phyloP scores from a whole-genome alignment of 2,888 invertebrate genomes.

The Catocala nupta region DNA sequence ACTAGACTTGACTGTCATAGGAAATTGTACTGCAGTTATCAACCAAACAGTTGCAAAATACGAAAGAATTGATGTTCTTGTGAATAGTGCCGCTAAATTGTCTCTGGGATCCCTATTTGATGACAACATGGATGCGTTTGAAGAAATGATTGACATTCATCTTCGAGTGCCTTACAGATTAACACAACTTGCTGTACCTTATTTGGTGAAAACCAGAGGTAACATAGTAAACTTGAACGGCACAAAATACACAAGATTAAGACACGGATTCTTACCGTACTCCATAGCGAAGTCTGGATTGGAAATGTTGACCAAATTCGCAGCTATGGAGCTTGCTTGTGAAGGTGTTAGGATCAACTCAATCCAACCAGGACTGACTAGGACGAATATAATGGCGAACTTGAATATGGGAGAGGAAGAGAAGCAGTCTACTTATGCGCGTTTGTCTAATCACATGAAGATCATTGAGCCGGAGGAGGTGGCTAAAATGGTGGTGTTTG shows the following conservation, averaged over 20 bases:
- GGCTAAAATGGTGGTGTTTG: conserved; percentile 65
- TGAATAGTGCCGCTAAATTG: conserved; percentile 93
- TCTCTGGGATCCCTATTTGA: conserved; percentile 92
- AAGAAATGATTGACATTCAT: conserved; percentile 93
- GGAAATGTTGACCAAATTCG: conserved; percentile 60
- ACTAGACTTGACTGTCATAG: conserved; percentile 88
- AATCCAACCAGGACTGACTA: conserved; percentile 59
- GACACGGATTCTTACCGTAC: conserved; percentile 63
- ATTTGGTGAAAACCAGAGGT: conserved; percentile 92
- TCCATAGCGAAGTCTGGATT: conserved; percentile 59
- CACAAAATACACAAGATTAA: conserved; percentile 89
- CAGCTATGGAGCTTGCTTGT: conserved; percentile 60
- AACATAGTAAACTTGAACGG: conserved; percentile 96
- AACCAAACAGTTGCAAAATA: conserved; percentile 89
- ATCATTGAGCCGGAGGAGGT: conserved; percentile 64
- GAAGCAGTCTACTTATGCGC: conserved; percentile 44
- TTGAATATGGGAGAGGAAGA: conserved; percentile 57
- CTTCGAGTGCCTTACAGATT: conserved; percentile 91
- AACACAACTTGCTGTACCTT: conserved; percentile 93
- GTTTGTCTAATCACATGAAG: conserved; percentile 47
- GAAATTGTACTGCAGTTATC: conserved; percentile 88
- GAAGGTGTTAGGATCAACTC: conserved; percentile 63
- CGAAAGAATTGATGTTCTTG: conserved; percentile 90
- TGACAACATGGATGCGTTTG: conserved; percentile 92
- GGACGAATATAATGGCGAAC: conserved; percentile 58